These are phyloP conservation scores for Alligator mississippiensis DNA, from an alignment of 2,113 vertebrate genomes.

Conservation along the genomic window DNA sequence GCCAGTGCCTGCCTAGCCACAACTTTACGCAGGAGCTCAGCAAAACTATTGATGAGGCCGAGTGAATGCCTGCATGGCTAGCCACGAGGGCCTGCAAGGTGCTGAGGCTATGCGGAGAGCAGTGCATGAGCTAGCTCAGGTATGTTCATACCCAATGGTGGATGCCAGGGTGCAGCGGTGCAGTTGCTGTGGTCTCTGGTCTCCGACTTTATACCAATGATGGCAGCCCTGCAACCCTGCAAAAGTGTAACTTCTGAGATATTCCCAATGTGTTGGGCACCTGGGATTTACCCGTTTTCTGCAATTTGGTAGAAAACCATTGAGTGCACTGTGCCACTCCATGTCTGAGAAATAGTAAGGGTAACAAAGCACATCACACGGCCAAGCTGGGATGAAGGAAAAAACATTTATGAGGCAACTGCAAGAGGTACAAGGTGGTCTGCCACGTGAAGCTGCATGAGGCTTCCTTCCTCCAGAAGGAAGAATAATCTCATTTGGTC, in stretches of 20 bases:
- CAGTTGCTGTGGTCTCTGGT: background rate
- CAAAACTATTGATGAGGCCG: too few relatives aligned
- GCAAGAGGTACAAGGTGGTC: background rate
- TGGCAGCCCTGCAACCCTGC: background rate
- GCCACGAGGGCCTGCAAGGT: too few relatives aligned
- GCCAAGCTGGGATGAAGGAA: background rate
- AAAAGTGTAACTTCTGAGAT: background rate
- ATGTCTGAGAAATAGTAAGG: background rate
- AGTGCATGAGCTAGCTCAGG: too few relatives aligned
- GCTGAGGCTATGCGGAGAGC: too few relatives aligned
- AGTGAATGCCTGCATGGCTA: too few relatives aligned
- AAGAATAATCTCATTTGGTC: background rate
- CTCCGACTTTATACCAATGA: background rate
- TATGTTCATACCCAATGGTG: too few relatives aligned
- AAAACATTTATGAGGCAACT: fast-evolving
- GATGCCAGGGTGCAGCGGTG: too few relatives aligned
- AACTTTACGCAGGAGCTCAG: too few relatives aligned
- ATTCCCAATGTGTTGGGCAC: background rate
- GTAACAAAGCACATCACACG: background rate
- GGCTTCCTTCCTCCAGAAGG: background rate
- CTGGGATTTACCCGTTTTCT: background rate
- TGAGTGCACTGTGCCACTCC: background rate
- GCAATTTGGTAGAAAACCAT: background rate
- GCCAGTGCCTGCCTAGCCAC: too few relatives aligned
- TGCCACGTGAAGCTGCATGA: background rate